Conservation (phyloP, 2,797 vertebrate species). For the Meriones psammophilus region DNA sequence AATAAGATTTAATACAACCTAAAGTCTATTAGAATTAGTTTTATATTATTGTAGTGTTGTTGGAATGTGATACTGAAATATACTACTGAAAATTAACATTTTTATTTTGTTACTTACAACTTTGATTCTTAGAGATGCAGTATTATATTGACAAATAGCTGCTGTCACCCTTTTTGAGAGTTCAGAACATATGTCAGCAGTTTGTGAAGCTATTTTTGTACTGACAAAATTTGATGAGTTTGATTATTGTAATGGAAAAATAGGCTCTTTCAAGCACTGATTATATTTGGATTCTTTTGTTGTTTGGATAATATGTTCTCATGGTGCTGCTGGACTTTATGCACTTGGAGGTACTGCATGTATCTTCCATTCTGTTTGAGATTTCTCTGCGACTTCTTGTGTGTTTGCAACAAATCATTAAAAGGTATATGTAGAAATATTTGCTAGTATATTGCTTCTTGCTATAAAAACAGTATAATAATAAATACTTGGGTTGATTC, state of each 20-base stretch:
- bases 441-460: slow-evolving; percentile 81
- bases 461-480: slow-evolving; percentile 75
- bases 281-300: slow-evolving; percentile 77
- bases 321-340: slow-evolving; percentile 73
- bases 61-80: slow-evolving; percentile 43
- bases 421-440: slow-evolving; percentile 81
- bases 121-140: slow-evolving; percentile 70
- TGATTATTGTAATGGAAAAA: slow-evolving; percentile 80
- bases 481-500: slow-evolving; percentile 34
- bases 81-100: slow-evolving; percentile 49
- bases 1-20: slow-evolving; percentile 45
- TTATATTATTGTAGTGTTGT: slow-evolving; percentile 39
- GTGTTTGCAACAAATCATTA: slow-evolving; percentile 85
- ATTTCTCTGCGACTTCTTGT: slow-evolving; percentile 76
- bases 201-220: slow-evolving; percentile 84
- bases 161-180: slow-evolving; percentile 76
- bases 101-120: slow-evolving; percentile 61
- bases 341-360: slow-evolving; percentile 80
- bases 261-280: slow-evolving; percentile 64
- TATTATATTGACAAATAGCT: slow-evolving; percentile 41
- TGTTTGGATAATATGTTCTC: slow-evolving; percentile 75
- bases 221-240: slow-evolving; percentile 78
- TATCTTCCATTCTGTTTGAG: slow-evolving; percentile 83
- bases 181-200: slow-evolving; percentile 69
- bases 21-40: slow-evolving; percentile 65